Evolutionary conservation across 2,888 invertebrate species (phyloP), one percentile per base, ranked within the genome.

Genomic region (Cheilosia impressa): DNA sequence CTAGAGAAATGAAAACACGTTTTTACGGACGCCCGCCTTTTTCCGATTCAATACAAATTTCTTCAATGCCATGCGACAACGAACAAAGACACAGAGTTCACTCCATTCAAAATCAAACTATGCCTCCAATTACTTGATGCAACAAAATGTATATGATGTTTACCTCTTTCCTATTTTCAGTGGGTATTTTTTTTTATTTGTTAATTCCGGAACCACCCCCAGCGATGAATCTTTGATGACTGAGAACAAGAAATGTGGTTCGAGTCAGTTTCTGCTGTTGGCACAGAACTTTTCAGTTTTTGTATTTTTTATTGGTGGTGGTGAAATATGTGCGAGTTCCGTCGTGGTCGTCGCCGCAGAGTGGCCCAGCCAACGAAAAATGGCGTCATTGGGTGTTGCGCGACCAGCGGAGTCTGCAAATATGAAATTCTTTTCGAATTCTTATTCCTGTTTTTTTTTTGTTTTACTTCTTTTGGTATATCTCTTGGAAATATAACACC

Each of bases 371-470:
- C 81, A 82, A 87, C 82, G 87, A 78, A 87, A 87, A 75, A 87
- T 87, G 87, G 87, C 87, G 87, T 87, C 87, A 87, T 87, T 87
- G 77, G 82, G 77, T 87, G 68, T 82, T 87, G 77, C 82, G 87
- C 82, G 81, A 82, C 87, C 82, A 87, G 72, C 76, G 85, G 82
- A 78, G 81, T 82, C 82, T 87, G 80, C 79, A 80, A 79, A 79
- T 65, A 52, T 43, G 13, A 55, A 47, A 6, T 55, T 38, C 45
- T 38, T 38, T 17, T n/a, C 4, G 15, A 68, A 17, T 47, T 9
- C 19, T 45, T 38, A 15, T 58, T 65, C 53, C n/a, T 53, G 19
- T 17, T 27, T 2, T 19, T 57, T 43, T 53, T 17, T 47, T 60
- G 17, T n/a, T 41, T 41, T 47, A 62, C 66, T 57, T 57, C n/a